Evolutionary conservation across 1,140 invertebrate species (phyloP).

Genomic region (Bacillus rossius): DNA sequence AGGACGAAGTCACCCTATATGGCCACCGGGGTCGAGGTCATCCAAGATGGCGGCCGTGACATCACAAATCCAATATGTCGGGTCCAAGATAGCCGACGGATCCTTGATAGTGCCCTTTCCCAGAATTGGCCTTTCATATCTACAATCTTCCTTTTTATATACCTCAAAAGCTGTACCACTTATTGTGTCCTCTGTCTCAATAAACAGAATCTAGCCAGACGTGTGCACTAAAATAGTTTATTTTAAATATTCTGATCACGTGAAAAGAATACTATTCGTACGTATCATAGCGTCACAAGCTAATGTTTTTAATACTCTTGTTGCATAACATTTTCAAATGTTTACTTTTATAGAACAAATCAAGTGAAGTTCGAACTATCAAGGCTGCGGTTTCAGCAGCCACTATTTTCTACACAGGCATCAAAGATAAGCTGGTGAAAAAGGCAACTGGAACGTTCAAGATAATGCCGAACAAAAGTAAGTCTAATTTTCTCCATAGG

Average conservation of each 20-base stretch:
- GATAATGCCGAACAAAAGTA: conserved; percentile 52
- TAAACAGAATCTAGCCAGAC: background rate
- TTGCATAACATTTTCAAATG: background rate
- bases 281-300: background rate
- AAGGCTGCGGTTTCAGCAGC: conserved; percentile 56
- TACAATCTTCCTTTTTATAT: too few species aligned
- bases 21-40: too few species aligned
- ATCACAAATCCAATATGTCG: too few species aligned
- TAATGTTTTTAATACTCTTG: background rate
- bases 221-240: background rate
- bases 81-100: too few species aligned
- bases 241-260: background rate
- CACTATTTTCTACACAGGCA: conserved; percentile 73
- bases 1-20: too few species aligned
- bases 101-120: too few species aligned
- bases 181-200: too few species aligned
- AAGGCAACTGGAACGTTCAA: conserved; percentile 57
- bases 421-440: conserved; percentile 60
- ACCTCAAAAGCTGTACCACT: too few species aligned
- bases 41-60: too few species aligned
- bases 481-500: too few species aligned
- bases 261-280: background rate
- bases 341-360: conserved; percentile 53
- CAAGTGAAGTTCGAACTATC: conserved; percentile 53
- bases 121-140: too few species aligned